These are phyloP conservation scores for Macrotis lagotis DNA, from an alignment of 2,113 vertebrate genomes.

Conservation along the genomic window DNA sequence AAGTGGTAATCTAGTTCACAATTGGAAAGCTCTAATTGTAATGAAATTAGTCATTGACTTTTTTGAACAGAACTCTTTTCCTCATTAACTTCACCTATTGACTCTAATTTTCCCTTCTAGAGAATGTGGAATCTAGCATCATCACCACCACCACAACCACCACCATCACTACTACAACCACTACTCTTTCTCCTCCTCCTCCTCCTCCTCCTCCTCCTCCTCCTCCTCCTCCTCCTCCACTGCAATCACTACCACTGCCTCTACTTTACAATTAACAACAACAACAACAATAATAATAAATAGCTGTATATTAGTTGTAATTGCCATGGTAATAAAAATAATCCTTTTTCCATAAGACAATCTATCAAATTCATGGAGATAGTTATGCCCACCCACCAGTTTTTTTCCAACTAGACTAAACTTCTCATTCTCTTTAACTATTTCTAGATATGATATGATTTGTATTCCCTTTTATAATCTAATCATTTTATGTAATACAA, in stretches of 20 bases:
- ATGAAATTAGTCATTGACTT: neutral
- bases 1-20: neutral
- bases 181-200: neutral
- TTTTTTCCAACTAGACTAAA: neutral
- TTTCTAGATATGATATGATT: neutral
- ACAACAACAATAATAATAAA: neutral
- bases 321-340: neutral
- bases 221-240: no score
- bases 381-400: neutral
- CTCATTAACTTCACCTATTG: neutral
- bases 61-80: neutral
- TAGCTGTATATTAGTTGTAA: neutral
- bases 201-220: neutral
- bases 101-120: neutral
- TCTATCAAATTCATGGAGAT: neutral
- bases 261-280: neutral
- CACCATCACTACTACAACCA: neutral
- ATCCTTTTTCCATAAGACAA: neutral
- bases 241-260: neutral
- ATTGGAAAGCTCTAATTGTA: neutral
- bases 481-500: neutral
- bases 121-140: neutral
- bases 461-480: neutral
- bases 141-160: fast-evolving
- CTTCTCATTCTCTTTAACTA: neutral